Percentiles rank a stretch among this genome's conserved stretches.
These are phyloP conservation scores for Tragelaphus imberbis DNA, from an alignment of 2,113 vertebrate genomes.

Conservation along the genomic window DNA sequence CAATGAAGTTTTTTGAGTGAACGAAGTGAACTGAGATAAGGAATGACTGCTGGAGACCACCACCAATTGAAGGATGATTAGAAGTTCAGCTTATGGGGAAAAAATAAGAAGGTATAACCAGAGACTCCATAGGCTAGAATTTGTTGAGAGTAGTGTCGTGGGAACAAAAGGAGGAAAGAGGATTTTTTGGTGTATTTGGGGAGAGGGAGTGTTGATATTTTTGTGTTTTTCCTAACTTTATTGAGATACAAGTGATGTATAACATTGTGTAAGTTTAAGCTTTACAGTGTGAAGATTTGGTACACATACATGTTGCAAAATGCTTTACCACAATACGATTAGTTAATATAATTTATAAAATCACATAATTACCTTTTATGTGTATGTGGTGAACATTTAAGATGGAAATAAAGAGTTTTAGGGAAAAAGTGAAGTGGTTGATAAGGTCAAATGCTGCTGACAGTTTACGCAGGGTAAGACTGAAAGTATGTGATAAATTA, in stretches of 20 bases:
- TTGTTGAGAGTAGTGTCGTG: not conserved
- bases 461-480: not conserved
- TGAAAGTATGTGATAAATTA: not conserved
- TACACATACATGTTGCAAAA: not conserved
- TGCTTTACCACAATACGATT: not conserved
- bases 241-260: not conserved
- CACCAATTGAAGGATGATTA: not conserved
- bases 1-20: not conserved
- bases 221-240: not conserved
- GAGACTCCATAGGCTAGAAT: not conserved
- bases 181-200: not conserved
- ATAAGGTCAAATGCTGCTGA: not conserved
- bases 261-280: not conserved
- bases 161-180: not conserved
- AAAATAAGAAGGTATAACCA: not conserved
- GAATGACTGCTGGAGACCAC: not conserved
- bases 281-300: not conserved
- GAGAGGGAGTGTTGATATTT: not conserved
- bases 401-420: not conserved
- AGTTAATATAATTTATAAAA: not conserved
- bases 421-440: not conserved
- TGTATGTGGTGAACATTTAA: not conserved
- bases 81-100: not conserved
- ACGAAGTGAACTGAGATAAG: not conserved
- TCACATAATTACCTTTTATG: not conserved